Evolutionary conservation across 2,888 invertebrate species (phyloP), one percentile per base, ranked within the genome.

Genomic region (Antitype chi): DNA sequence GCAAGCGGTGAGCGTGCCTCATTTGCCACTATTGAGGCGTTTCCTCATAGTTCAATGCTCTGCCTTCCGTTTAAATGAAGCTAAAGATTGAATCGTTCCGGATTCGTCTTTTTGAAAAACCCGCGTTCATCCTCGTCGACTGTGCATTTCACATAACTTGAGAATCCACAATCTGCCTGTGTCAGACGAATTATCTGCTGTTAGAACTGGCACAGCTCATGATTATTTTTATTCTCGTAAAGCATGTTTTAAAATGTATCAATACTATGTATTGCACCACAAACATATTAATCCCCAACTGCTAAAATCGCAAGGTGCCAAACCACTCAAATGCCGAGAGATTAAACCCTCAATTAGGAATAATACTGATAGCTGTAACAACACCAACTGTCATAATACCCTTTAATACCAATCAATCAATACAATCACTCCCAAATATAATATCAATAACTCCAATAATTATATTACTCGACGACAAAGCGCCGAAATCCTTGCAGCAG

Each of bases 1-100:
- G 93, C 92, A 90, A 92, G 93, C 93, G 91, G 90, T 90, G 92
- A 93, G 90, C 94, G 93, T 93, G 96, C 94, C 95, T 96, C 95
- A 95, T 96, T 96, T 96, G 95, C 94, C 90, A 95, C 95, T 92
- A 96, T 96, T 96, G 95, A 96, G 90, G 89, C 91, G 90, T 92
- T 91, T 90, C 90, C 90, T 91, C 89, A 92, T 93, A 93, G 92
- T 92, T 92, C 93, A 92, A 92, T 93, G 92, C 91, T 85, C 89
- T 87, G 89, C 87, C 89, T 93, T 92, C 91, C 90, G 90, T 92
- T 93, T 90, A 93, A 93, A 93, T 93, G 91, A 93, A 94, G 89
- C 90, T 89, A 89, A 90, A 92, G 91, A 93, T 92, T 93, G 90
- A 93, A 93, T 90, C 91, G 89, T 91, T 91, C 88, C 89, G 90